These are phyloP conservation scores for Lasius platythorax DNA, from an alignment of 2,888 invertebrate genomes.

Conservation along the genomic window DNA sequence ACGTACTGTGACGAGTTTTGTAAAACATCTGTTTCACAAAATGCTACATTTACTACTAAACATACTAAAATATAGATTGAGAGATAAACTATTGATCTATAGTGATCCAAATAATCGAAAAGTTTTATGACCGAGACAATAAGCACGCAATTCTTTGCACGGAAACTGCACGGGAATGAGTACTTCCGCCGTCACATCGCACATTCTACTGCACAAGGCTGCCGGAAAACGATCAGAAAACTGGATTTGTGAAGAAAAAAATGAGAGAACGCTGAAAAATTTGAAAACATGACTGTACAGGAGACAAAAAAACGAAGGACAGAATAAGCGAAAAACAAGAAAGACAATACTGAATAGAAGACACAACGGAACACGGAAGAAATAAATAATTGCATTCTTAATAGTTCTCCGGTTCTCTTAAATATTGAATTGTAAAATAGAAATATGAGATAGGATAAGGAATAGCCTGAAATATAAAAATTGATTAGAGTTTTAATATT, in stretches of 20 bases:
- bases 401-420: neutral
- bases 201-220: constrained; percentile 20
- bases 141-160: constrained; percentile 29
- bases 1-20: constrained; percentile 40
- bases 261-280: neutral
- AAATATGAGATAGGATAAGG: neutral
- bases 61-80: neutral
- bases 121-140: neutral
- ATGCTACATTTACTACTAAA: constrained; percentile 8
- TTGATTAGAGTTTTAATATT: neutral
- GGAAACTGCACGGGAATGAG: constrained; percentile 27
- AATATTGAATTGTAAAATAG: neutral
- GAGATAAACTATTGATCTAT: neutral
- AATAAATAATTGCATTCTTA: constrained; percentile 25
- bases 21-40: neutral
- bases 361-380: neutral
- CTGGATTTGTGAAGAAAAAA: constrained; percentile 11
- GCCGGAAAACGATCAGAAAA: constrained; percentile 5
- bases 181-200: constrained; percentile 10
- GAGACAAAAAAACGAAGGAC: neutral
- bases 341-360: neutral
- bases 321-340: neutral
- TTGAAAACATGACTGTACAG: neutral
- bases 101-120: neutral
- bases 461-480: constrained; percentile 6